phyloP scores from a whole-genome alignment of 2,888 invertebrate genomes.

The Spilarctia lutea region DNA sequence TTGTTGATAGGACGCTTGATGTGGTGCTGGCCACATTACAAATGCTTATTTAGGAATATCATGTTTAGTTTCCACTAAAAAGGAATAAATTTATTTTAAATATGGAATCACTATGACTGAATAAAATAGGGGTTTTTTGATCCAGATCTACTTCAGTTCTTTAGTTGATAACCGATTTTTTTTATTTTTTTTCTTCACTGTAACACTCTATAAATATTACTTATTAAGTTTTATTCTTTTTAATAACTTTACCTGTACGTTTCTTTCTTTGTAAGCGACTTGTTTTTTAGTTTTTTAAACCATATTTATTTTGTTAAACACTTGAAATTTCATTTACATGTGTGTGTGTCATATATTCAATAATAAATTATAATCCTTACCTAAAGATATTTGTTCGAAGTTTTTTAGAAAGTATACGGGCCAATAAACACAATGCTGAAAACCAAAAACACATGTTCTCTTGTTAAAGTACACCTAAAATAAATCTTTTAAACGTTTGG shows the following conservation, averaged over 20 bases:
- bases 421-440: conserved; percentile 25
- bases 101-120: background rate
- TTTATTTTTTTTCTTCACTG: background rate
- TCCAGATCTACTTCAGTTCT: background rate
- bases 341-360: background rate
- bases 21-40: background rate
- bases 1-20: background rate
- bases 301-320: background rate
- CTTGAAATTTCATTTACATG: too few species aligned
- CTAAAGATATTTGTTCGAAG: background rate
- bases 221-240: background rate
- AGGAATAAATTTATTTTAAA: background rate
- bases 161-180: background rate
- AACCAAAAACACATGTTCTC: conserved; percentile 40
- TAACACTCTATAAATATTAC: background rate
- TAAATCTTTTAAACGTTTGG: conserved; percentile 53
- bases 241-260: too few species aligned
- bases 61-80: background rate
- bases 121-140: background rate
- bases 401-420: background rate
- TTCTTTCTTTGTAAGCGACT: too few species aligned
- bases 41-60: background rate
- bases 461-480: conserved; percentile 47
- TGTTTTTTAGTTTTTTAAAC: too few species aligned
- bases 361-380: background rate